phyloP scores from a whole-genome alignment of 1,140 invertebrate species.

The Dreissena rostriformis region DNA sequence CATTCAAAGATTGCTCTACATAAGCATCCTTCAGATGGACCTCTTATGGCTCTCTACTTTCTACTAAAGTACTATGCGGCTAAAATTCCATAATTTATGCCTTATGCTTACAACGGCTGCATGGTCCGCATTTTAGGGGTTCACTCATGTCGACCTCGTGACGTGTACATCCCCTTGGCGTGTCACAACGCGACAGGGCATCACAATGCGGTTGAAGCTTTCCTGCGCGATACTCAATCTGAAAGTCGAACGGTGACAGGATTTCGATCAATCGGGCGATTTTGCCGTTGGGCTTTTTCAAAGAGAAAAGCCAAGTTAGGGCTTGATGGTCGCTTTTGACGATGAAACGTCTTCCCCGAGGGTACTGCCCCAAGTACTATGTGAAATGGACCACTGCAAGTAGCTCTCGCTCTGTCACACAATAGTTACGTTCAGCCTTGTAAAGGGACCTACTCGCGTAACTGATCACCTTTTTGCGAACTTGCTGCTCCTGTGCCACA shows the following conservation, averaged over 20 bases:
- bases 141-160: conserved; percentile 17
- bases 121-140: conserved; percentile 41
- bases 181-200: conserved; percentile 56
- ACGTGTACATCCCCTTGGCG: conserved; percentile 16
- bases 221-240: conserved; percentile 64
- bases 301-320: conserved; percentile 56
- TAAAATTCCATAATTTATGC: conserved; percentile 10
- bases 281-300: conserved; percentile 57
- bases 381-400: conserved; percentile 56
- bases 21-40: neutral
- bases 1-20: neutral
- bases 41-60: neutral
- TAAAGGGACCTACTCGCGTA: conserved; percentile 60
- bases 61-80: neutral
- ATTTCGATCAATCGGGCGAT: conserved; percentile 66
- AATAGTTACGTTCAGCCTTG: conserved; percentile 81
- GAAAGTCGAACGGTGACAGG: conserved; percentile 64
- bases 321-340: conserved; percentile 64
- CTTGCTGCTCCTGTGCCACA: conserved; percentile 73
- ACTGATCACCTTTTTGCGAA: conserved; percentile 58
- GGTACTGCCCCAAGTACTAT: conserved; percentile 59
- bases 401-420: conserved; percentile 64
- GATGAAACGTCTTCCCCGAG: conserved; percentile 56
- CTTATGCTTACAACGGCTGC: conserved; percentile 1
- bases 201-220: conserved; percentile 64